A percentile compares a stretch with the other conserved stretches of the same genome.
These are phyloP conservation scores for Macrotus californicus DNA, from an alignment of 2,113 vertebrate species.

Conservation along the genomic window DNA sequence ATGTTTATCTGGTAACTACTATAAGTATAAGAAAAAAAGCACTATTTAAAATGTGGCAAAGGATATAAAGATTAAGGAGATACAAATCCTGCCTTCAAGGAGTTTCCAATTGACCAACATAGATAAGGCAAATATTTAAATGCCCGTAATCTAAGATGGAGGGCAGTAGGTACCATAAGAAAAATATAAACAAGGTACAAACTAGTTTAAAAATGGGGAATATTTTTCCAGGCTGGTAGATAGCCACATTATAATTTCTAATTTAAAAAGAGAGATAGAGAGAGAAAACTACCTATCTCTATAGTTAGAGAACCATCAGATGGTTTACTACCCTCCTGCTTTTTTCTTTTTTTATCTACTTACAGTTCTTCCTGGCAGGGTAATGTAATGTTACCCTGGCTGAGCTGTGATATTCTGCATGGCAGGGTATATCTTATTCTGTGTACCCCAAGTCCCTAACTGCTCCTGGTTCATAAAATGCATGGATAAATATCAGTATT, in stretches of 20 bases:
- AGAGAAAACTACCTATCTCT: not conserved
- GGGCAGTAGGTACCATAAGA: not conserved
- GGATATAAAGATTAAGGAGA: not conserved
- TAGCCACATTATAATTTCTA: not conserved
- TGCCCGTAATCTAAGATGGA: not conserved
- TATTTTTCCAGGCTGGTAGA: not conserved
- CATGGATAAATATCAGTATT: not conserved
- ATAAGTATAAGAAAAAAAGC: not conserved
- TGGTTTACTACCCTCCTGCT: not conserved
- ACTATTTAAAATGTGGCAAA: not conserved
- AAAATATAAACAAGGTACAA: not conserved
- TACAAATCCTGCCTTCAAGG: not conserved
- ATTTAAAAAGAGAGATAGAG: not conserved
- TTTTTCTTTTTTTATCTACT: not conserved
- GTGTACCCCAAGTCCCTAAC: not conserved
- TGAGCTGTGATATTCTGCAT: not conserved
- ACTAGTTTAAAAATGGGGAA: not conserved
- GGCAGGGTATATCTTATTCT: not conserved
- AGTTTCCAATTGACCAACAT: not conserved
- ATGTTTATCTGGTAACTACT: not conserved
- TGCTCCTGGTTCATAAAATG: not conserved
- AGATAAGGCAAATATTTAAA: constrained; percentile 5
- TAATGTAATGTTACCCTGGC: too few species aligned
- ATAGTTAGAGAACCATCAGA: not conserved
- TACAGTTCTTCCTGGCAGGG: not conserved